Evolutionary conservation across 2,113 vertebrate species (phyloP), one percentile per base, ranked within the genome.

Genomic region (Anhinga rufa): DNA sequence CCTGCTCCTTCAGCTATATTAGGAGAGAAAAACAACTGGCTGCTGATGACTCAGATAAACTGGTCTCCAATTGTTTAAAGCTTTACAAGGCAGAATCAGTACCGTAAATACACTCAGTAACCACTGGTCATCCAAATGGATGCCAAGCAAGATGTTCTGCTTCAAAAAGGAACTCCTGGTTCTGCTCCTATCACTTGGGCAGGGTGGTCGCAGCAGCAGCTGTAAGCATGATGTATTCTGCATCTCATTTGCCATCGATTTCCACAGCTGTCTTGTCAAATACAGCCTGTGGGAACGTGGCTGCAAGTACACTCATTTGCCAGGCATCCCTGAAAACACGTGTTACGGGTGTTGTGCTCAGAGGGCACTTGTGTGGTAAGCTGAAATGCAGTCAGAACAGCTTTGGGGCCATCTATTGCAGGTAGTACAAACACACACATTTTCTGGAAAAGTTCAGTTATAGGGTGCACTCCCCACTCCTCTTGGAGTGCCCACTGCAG

Each of bases 221-320:
- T 91, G 4, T 10, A 42, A 66, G 71, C 3, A 9, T 14, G 58
- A 49, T 38, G 60, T 10, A 25, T n/a, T 77, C 51, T 55, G 68
- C 60, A 54, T 76, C 60, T 81, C 80, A 10, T 75, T 46, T 78
- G 46, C 88, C 76, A 78, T 18, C 2, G 1, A 22, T 62, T 70
- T 60, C 64, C 89, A 64, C 55, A 81, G 91, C 91, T 88, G 77
- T 60, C 72, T 20, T 11, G 42, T 58, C 72, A 46, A 38, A 88
- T 66, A 25, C 60, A 36, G 86, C 31, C 90, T 48, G 79, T 38
- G 85, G 62, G 93, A 76, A 64, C 13, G 5, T 0, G 62, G 58
- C 84, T 60, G 61, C 0, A 1, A 48, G 65, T 1, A 40, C 0
- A 0, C 17, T 48, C 78, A 29, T 69, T 28, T 86, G 58, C 76